phyloP scores from a whole-genome alignment of 2,797 vertebrate species.

The Cyclura pinguis region DNA sequence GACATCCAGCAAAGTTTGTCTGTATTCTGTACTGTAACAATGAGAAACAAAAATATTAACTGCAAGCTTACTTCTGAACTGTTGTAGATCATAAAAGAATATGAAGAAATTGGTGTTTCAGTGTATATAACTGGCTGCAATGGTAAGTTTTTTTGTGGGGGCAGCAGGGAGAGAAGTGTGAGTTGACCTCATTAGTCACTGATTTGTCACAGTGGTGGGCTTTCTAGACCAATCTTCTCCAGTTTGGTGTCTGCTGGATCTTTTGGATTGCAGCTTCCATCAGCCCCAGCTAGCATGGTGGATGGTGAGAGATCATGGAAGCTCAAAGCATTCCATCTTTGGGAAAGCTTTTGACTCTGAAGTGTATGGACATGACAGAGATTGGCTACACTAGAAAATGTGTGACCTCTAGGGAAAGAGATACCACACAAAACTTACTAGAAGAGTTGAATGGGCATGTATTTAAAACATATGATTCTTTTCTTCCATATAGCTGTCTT shows the following conservation, averaged over 20 bases:
- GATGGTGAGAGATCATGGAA: not conserved
- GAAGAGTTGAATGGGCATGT: not conserved
- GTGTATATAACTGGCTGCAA: conserved; percentile 89
- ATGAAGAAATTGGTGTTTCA: conserved; percentile 83
- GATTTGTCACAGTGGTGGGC: not conserved
- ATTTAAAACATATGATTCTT: not conserved
- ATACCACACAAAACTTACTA: not conserved
- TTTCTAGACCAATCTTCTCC: not conserved
- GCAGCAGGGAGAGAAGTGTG: not conserved
- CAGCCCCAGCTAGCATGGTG: not conserved
- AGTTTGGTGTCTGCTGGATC: not conserved
- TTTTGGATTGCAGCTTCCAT: not conserved
- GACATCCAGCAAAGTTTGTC: not conserved
- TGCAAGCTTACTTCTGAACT: conserved; percentile 65
- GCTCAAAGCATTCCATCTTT: not conserved
- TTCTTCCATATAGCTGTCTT: not conserved
- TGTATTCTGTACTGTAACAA: not conserved
- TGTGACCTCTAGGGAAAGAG: not conserved
- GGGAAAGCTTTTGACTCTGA: not conserved
- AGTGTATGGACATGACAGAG: not conserved
- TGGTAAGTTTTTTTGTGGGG: conserved; percentile 84
- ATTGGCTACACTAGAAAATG: not conserved
- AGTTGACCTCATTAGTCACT: not conserved
- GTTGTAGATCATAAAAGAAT: conserved; percentile 92
- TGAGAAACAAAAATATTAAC: not conserved